These are phyloP conservation scores for Danio albolineatus DNA, from an alignment of 2,797 vertebrate genomes.

Conservation along the genomic window DNA sequence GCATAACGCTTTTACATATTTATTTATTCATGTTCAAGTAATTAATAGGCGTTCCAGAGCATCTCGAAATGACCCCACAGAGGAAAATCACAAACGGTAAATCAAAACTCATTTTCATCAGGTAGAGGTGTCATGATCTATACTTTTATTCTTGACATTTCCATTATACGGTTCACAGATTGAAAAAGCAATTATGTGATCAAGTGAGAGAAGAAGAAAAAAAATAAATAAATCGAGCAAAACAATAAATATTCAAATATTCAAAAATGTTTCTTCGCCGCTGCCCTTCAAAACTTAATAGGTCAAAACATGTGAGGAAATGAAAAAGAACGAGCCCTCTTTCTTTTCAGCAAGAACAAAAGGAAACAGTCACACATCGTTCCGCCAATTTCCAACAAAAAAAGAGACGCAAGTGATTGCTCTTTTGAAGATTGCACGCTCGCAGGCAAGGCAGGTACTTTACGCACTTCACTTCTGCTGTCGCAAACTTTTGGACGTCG, in stretches of 20 bases:
- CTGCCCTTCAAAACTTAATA: constrained; percentile 44
- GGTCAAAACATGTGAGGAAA: constrained; percentile 23
- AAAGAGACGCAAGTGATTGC: constrained; percentile 25
- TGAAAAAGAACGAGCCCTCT: constrained; percentile 40
- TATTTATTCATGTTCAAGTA: constrained; percentile 6
- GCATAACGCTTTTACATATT: constrained; percentile 2
- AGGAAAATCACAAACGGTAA: constrained; percentile 4
- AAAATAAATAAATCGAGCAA: constrained; percentile 5
- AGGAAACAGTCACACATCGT: constrained; percentile 42
- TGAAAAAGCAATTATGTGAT: constrained; percentile 43
- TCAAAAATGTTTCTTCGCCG: constrained; percentile 27
- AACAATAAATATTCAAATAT: constrained; percentile 45
- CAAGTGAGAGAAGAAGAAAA: not conserved
- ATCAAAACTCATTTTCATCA: constrained; percentile 28
- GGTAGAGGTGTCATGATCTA: constrained; percentile 33
- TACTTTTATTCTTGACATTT: constrained; percentile 35
- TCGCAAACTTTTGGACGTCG: constrained; percentile 49
- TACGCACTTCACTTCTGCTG: constrained; percentile 35
- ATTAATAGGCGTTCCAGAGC: constrained; percentile 14
- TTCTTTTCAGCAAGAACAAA: constrained; percentile 59
- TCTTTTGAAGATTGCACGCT: constrained; percentile 62
- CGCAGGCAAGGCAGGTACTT: constrained; percentile 54
- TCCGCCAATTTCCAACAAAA: constrained; percentile 51
- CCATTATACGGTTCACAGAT: constrained; percentile 36
- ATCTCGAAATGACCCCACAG: not conserved